These are phyloP conservation scores for Eremobia ochroleuca DNA, from an alignment of 2,888 invertebrate species.

Conservation along the genomic window DNA sequence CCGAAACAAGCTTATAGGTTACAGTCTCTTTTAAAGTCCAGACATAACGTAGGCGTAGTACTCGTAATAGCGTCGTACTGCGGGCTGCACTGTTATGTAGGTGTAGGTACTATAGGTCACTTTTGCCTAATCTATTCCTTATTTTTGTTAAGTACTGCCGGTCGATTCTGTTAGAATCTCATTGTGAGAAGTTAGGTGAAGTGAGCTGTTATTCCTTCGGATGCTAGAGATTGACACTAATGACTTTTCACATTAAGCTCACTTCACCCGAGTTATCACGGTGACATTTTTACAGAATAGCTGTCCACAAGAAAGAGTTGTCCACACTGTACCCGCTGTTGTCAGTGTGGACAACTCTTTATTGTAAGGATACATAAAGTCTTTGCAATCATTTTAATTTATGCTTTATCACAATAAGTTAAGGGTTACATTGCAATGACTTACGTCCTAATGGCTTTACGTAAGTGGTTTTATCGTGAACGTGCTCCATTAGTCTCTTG, in stretches of 20 bases:
- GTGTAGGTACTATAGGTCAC: neutral
- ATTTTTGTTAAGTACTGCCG: too few species aligned
- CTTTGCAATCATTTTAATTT: neutral
- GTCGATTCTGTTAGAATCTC: too few species aligned
- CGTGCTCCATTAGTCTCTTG: constrained; percentile 70
- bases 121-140: too few species aligned
- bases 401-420: neutral
- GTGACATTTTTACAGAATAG: too few species aligned
- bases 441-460: neutral
- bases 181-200: too few species aligned
- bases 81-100: neutral
- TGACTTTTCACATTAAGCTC: too few species aligned
- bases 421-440: neutral
- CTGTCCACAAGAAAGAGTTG: too few species aligned
- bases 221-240: too few species aligned
- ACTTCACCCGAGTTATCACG: too few species aligned
- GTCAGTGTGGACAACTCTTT: neutral
- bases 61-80: neutral
- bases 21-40: neutral
- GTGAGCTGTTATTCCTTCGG: too few species aligned
- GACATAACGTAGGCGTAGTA: neutral
- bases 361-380: neutral
- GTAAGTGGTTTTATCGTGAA: neutral
- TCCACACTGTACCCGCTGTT: neutral
- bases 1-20: neutral